Evolutionary conservation across 2,113 vertebrate species (phyloP).

Genomic region (Seriola quinqueradiata): DNA sequence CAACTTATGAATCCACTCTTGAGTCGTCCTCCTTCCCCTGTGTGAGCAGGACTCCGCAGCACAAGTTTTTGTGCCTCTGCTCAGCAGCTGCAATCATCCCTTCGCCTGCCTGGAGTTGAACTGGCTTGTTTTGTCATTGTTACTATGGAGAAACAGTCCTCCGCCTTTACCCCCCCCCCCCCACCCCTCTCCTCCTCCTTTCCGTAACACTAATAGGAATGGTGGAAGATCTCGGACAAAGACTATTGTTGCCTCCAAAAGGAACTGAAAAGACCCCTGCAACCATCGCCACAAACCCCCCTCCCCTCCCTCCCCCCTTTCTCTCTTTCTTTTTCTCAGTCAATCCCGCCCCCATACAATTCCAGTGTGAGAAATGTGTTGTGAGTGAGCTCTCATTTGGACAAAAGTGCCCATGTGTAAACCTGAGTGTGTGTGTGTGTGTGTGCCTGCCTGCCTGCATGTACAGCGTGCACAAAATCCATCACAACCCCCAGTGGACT

Average conservation of each 20-base stretch:
- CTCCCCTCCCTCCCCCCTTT: constrained; percentile 29
- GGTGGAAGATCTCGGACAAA: constrained; percentile 86
- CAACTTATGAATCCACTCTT: not conserved
- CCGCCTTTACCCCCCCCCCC: constrained; percentile 47
- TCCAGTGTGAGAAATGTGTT: constrained; percentile 81
- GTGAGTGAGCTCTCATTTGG: constrained; percentile 76
- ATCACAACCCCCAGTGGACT: constrained; percentile 55
- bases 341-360: constrained; percentile 74
- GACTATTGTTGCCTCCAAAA: constrained; percentile 86
- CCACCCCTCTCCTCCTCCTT: constrained; percentile 55
- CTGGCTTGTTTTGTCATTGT: constrained; percentile 86
- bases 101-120: constrained; percentile 65
- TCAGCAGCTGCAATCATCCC: constrained; percentile 63
- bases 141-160: constrained; percentile 84
- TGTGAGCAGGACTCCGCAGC: constrained; percentile 30
- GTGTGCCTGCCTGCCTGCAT: constrained; percentile 38
- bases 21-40: constrained; percentile 9
- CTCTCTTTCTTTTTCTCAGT: constrained; percentile 42
- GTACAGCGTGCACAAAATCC: constrained; percentile 50
- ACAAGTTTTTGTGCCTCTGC: constrained; percentile 56
- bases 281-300: constrained; percentile 47
- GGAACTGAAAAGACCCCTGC: constrained; percentile 79
- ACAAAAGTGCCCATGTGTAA: constrained; percentile 64
- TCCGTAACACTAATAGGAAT: constrained; percentile 81
- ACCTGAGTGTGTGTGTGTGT: constrained; percentile 52